A percentile compares a stretch with the other conserved stretches of the same genome.
phyloP scores from a whole-genome alignment of 2,797 vertebrate genomes.

The Rhyacichthys aspro region DNA sequence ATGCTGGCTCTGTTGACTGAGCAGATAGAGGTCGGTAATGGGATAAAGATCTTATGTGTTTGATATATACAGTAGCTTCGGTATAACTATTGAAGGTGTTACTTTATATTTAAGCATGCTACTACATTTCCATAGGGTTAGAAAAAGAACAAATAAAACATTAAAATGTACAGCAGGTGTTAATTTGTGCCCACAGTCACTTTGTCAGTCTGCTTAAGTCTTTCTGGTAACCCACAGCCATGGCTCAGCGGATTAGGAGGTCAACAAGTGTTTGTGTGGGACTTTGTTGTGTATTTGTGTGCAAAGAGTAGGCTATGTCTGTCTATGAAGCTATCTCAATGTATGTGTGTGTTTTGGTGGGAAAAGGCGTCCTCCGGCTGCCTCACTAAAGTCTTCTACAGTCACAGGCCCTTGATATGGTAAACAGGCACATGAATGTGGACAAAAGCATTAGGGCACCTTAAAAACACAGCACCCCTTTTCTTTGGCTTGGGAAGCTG shows the following conservation, averaged over 20 bases:
- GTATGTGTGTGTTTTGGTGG: slow-evolving; percentile 54
- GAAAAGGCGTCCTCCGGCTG: slow-evolving; percentile 64
- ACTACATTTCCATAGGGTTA: too few relatives aligned
- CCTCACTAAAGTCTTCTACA: slow-evolving; percentile 54
- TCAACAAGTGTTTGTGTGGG: slow-evolving; percentile 64
- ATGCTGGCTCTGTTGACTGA: slow-evolving; percentile 88
- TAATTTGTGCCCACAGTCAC: slow-evolving; percentile 4
- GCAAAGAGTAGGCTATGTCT: slow-evolving; percentile 11
- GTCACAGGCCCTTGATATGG: slow-evolving; percentile 75
- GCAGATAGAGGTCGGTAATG: slow-evolving; percentile 80
- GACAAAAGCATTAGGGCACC: slow-evolving; percentile 70
- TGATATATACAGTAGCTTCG: neutral
- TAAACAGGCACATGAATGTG: slow-evolving; percentile 73
- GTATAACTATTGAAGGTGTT: too few relatives aligned
- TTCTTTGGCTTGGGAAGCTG: slow-evolving; percentile 64
- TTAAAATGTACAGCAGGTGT: neutral
- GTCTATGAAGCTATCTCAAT: slow-evolving; percentile 13
- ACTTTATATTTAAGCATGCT: too few relatives aligned
- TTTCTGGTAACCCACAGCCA: slow-evolving; percentile 29
- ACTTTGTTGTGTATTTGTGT: slow-evolving; percentile 27
- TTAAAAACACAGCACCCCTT: slow-evolving; percentile 61
- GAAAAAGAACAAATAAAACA: neutral
- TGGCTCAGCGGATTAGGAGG: slow-evolving; percentile 54
- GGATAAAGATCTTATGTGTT: too few relatives aligned
- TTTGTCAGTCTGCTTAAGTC: slow-evolving; percentile 4